Conservation (phyloP, 2,113 vertebrate species). For the Ascaphus truei region DNA sequence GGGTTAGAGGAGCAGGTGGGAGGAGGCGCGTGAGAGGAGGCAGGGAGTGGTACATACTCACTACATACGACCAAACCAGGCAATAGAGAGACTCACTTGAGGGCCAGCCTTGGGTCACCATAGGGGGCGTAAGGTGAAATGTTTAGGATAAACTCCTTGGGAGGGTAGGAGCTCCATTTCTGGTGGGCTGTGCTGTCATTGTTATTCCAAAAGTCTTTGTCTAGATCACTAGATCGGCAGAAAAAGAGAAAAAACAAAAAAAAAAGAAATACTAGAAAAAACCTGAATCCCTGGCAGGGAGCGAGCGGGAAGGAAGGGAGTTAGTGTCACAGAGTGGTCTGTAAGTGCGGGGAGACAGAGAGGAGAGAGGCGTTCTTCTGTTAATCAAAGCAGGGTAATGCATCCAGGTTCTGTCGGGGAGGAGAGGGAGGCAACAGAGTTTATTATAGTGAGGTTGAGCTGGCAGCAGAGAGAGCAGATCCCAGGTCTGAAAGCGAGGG, state of each 20-base stretch:
- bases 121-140: constrained; percentile 98
- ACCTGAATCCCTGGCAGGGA: constrained; percentile 57
- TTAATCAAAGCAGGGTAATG: constrained; percentile 10
- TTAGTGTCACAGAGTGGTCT: constrained; percentile 23
- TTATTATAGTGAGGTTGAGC: constrained; percentile 14
- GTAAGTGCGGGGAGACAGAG: neutral
- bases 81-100: constrained; percentile 95
- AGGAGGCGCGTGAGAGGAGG: constrained; percentile 40
- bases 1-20: constrained; percentile 55
- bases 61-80: constrained; percentile 59
- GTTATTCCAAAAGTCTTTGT: constrained; percentile 99
- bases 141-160: constrained; percentile 99
- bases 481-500: constrained; percentile 8
- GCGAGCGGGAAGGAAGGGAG: constrained; percentile 32
- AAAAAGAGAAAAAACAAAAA: constrained; percentile 68
- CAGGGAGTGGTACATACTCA: constrained; percentile 54
- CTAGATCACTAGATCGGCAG: constrained; percentile 88
- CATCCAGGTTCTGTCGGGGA: constrained; percentile 24
- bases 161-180: constrained; percentile 98
- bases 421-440: constrained; percentile 30
- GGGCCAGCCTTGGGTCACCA: constrained; percentile 96
- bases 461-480: constrained; percentile 8
- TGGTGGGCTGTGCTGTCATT: constrained; percentile 98
- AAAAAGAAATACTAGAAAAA: constrained; percentile 74
- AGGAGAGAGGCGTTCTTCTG: neutral